phyloP scores from a whole-genome alignment of 1,140 invertebrate genomes.

The Mercenaria mercenaria region DNA sequence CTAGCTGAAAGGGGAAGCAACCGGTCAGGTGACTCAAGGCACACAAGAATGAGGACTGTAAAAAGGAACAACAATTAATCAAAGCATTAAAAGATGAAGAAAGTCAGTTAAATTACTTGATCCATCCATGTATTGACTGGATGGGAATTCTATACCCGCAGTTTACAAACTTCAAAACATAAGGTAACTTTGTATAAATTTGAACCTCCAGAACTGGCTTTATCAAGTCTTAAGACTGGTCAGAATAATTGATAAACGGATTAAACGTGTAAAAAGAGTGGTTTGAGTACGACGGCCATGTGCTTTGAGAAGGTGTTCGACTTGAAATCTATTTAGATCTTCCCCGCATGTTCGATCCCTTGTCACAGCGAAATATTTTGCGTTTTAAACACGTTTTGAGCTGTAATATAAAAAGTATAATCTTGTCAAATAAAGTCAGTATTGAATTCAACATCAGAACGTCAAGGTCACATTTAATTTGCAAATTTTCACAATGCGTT shows the following conservation, averaged over 20 bases:
- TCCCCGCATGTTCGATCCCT: conserved; percentile 92
- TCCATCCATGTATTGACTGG: conserved; percentile 88
- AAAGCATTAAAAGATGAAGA: conserved; percentile 73
- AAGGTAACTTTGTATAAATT: too few relatives aligned
- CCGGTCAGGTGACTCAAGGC: conserved; percentile 23
- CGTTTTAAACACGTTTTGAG: too few relatives aligned
- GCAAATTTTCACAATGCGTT: too few relatives aligned
- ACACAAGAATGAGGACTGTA: conserved; percentile 10
- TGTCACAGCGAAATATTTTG: too few relatives aligned
- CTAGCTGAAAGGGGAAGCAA: background rate
- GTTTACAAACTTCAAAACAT: conserved; percentile 91
- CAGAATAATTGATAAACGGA: too few relatives aligned
- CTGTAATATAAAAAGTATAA: too few relatives aligned
- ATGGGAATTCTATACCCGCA: conserved; percentile 90
- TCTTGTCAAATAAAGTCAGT: too few relatives aligned
- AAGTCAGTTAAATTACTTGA: conserved; percentile 74
- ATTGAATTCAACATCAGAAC: too few relatives aligned
- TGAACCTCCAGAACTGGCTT: too few relatives aligned
- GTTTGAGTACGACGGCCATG: conserved; percentile 77
- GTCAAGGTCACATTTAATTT: too few relatives aligned
- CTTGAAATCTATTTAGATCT: conserved; percentile 92
- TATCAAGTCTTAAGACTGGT: too few relatives aligned
- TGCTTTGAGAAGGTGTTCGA: conserved; percentile 81
- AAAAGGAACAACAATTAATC: conserved; percentile 62
- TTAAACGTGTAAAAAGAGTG: too few relatives aligned